Percentiles rank a stretch among this genome's conserved stretches.
Evolutionary conservation across 2,888 invertebrate genomes (phyloP).

Genomic region (Netelia inedita): DNA sequence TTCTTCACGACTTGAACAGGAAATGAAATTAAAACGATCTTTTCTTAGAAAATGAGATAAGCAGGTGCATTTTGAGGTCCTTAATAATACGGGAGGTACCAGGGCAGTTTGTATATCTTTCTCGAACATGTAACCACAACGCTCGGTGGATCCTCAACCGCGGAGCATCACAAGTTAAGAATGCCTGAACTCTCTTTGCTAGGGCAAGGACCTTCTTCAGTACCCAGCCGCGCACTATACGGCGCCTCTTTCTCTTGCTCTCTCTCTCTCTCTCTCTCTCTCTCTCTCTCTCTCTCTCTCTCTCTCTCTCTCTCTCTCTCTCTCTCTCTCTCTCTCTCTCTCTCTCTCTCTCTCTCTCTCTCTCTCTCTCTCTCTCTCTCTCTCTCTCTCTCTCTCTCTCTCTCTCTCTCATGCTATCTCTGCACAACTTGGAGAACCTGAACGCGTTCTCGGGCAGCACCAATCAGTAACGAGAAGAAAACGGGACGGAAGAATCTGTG

Average conservation of each 20-base stretch:
- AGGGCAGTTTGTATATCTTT: conserved; percentile 7
- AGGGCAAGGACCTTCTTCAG: conserved; percentile 80
- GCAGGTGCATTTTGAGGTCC: too few species aligned
- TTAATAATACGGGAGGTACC: not conserved
- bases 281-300: too few species aligned
- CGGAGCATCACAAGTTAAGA: conserved; percentile 72
- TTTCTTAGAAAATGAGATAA: too few species aligned
- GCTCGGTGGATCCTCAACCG: conserved; percentile 49
- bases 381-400: not conserved
- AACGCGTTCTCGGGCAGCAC: conserved; percentile 32
- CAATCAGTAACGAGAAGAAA: conserved; percentile 1
- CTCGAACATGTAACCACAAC: conserved; percentile 36
- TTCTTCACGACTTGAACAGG: too few species aligned
- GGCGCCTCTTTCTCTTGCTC: not conserved
- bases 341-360: too few species aligned
- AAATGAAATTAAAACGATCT: too few species aligned
- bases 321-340: too few species aligned
- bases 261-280: not conserved
- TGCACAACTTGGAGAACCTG: conserved; percentile 42
- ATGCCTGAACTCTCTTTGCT: conserved; percentile 70
- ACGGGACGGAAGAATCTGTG: conserved; percentile 42
- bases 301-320: too few species aligned
- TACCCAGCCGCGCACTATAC: conserved; percentile 44
- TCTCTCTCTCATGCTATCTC: not conserved
- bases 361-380: too few species aligned